These are phyloP conservation scores for Drosophila parabipectinata DNA, from an alignment of 1,140 invertebrate species.

Conservation along the genomic window DNA sequence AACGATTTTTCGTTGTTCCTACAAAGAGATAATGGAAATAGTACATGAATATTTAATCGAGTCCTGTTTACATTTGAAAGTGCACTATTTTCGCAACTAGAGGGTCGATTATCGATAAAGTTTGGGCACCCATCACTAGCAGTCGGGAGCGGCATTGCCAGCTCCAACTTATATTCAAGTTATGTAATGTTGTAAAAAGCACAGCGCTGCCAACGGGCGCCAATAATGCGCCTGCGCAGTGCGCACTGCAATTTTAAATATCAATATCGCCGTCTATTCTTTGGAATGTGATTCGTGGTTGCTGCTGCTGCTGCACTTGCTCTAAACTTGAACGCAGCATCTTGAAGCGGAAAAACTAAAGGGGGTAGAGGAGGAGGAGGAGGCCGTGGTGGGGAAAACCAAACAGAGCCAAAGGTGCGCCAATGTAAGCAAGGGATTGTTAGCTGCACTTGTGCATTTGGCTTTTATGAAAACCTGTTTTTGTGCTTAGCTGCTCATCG, in stretches of 20 bases:
- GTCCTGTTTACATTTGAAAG: too few relatives aligned
- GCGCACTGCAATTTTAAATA: constrained; percentile 36
- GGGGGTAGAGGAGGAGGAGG: neutral
- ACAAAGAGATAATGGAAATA: neutral
- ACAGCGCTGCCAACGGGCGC: constrained; percentile 33
- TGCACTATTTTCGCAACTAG: too few relatives aligned
- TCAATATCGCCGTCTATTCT: constrained; percentile 41
- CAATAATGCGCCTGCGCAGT: constrained; percentile 61
- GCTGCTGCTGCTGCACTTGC: constrained; percentile 48
- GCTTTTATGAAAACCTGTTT: constrained; percentile 53
- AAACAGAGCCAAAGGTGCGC: constrained; percentile 27
- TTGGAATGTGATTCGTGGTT: constrained; percentile 53
- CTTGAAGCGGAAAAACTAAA: constrained; percentile 28
- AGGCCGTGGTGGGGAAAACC: constrained; percentile 16
- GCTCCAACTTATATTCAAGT: constrained; percentile 18
- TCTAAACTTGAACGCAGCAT: constrained; percentile 53
- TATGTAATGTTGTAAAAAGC: constrained; percentile 58
- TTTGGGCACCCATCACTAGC: constrained; percentile 15
- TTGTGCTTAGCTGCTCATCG: neutral
- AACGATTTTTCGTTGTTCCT: constrained; percentile 34
- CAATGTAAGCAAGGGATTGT: constrained; percentile 54
- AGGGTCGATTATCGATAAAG: constrained; percentile 12
- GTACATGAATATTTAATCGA: neutral
- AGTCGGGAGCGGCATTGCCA: constrained; percentile 50
- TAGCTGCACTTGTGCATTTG: constrained; percentile 52